Evolutionary conservation across 2,888 invertebrate genomes (phyloP).

Genomic region (Sminthurides aquaticus): DNA sequence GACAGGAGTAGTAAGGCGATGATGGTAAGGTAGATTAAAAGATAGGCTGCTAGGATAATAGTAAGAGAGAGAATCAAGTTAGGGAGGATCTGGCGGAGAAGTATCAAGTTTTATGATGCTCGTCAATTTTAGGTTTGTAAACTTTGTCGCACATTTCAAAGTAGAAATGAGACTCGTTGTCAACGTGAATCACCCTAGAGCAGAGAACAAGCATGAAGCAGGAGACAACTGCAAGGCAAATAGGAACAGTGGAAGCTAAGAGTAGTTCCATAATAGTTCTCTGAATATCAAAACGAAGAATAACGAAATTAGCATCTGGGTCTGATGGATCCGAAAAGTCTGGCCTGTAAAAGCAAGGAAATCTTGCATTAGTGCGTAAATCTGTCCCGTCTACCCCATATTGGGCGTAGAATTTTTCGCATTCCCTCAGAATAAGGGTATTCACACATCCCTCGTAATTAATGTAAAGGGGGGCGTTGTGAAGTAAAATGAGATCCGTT

Average conservation of each 20-base stretch:
- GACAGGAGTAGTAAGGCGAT: not conserved
- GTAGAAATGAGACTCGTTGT: slow-evolving; percentile 85
- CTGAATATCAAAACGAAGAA: slow-evolving; percentile 64
- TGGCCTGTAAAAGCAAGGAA: slow-evolving; percentile 74
- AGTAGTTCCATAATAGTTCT: slow-evolving; percentile 59
- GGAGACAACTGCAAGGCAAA: slow-evolving; percentile 72
- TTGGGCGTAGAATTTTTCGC: slow-evolving; percentile 73
- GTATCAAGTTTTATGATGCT: not conserved
- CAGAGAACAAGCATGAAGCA: slow-evolving; percentile 75
- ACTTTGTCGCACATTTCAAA: slow-evolving; percentile 61
- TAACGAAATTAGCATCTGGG: slow-evolving; percentile 57
- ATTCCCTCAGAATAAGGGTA: slow-evolving; percentile 70
- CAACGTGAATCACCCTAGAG: slow-evolving; percentile 76
- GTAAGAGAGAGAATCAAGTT: not conserved
- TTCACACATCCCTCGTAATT: slow-evolving; percentile 86
- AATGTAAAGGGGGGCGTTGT: slow-evolving; percentile 75
- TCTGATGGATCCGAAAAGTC: slow-evolving; percentile 49
- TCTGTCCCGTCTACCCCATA: slow-evolving; percentile 82
- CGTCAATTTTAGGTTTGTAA: slow-evolving; percentile 8
- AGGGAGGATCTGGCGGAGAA: not conserved
- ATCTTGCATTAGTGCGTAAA: slow-evolving; percentile 79
- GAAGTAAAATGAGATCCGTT: slow-evolving; percentile 65
- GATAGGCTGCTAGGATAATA: not conserved
- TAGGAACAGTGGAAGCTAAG: slow-evolving; percentile 69
- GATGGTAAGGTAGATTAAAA: not conserved